Percentiles rank a stretch among this genome's conserved stretches.
These are phyloP conservation scores for Lathronympha strigana DNA, from an alignment of 2,888 invertebrate species.

Conservation along the genomic window DNA sequence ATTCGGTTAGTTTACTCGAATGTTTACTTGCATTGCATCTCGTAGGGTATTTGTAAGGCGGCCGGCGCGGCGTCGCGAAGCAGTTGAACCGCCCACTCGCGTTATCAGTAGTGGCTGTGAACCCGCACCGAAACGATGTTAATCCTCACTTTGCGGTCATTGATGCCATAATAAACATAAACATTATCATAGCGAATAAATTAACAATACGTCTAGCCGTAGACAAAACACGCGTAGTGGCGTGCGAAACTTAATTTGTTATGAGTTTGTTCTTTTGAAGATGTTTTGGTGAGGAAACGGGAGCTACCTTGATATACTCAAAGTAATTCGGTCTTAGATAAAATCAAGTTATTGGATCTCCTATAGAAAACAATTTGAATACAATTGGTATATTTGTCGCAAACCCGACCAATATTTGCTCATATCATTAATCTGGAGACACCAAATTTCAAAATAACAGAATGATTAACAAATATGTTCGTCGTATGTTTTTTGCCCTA, in stretches of 20 bases:
- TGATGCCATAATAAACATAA: constrained; percentile 40
- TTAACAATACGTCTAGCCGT: constrained; percentile 30
- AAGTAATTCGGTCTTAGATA: too few relatives aligned
- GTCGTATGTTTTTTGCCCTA: constrained; percentile 48
- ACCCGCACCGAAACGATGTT: constrained; percentile 38
- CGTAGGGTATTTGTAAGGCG: constrained; percentile 17
- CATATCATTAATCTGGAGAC: constrained; percentile 10
- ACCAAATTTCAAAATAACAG: constrained; percentile 42
- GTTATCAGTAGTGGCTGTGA: constrained; percentile 38
- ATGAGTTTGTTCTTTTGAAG: not conserved
- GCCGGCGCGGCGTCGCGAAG: constrained; percentile 19
- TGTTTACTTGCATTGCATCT: too few relatives aligned
- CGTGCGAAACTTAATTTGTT: constrained; percentile 18
- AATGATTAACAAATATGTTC: constrained; percentile 39
- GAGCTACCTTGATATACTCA: too few relatives aligned
- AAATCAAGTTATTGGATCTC: too few relatives aligned
- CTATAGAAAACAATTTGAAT: not conserved
- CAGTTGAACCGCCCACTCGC: constrained; percentile 34
- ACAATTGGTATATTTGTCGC: not conserved
- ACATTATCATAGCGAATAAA: constrained; percentile 39
- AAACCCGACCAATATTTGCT: not conserved
- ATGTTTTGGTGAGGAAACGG: not conserved
- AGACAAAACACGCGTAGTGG: constrained; percentile 33
- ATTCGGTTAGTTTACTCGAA: too few relatives aligned
- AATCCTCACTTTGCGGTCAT: constrained; percentile 38